phyloP scores from a whole-genome alignment of 2,888 invertebrate genomes.

The Pristionchus entomophagus region DNA sequence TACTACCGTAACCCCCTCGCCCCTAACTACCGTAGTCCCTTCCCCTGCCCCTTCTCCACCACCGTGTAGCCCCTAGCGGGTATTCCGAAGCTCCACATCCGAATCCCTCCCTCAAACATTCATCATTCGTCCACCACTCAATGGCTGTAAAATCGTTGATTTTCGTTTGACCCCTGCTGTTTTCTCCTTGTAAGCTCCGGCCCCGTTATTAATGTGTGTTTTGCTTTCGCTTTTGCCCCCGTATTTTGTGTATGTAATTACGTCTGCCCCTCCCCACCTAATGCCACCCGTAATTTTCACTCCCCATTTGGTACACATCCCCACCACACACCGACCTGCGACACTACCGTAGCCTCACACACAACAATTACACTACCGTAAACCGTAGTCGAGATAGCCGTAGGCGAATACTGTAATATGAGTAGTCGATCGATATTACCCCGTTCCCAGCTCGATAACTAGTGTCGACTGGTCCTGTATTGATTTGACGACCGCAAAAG shows the following conservation, averaged over 20 bases:
- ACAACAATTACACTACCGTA: not conserved
- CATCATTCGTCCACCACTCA: not conserved
- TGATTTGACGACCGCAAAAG: constrained; percentile 21
- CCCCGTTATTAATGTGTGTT: not conserved
- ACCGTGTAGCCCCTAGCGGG: constrained; percentile 30
- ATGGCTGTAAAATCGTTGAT: constrained; percentile 31
- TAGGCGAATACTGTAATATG: constrained; percentile 44
- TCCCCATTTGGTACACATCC: not conserved
- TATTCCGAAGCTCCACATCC: constrained; percentile 24
- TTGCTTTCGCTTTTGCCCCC: not conserved
- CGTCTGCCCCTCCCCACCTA: not conserved
- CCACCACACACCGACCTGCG: not conserved
- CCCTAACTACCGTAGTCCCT: constrained; percentile 21
- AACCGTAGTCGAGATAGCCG: constrained; percentile 39
- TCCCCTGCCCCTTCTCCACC: not conserved
- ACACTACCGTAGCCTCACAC: constrained; percentile 41
- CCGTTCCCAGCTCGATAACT: not conserved
- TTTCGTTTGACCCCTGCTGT: constrained; percentile 1
- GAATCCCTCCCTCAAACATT: constrained; percentile 18
- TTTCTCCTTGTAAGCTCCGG: not conserved
- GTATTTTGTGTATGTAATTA: not conserved
- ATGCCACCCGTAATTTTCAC: not conserved
- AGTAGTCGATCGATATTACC: constrained; percentile 27
- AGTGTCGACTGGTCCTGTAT: constrained; percentile 16
- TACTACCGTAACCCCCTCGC: constrained; percentile 13